Evolutionary conservation across 2,113 vertebrate species (phyloP).

Genomic region (Pedionomus torquatus): DNA sequence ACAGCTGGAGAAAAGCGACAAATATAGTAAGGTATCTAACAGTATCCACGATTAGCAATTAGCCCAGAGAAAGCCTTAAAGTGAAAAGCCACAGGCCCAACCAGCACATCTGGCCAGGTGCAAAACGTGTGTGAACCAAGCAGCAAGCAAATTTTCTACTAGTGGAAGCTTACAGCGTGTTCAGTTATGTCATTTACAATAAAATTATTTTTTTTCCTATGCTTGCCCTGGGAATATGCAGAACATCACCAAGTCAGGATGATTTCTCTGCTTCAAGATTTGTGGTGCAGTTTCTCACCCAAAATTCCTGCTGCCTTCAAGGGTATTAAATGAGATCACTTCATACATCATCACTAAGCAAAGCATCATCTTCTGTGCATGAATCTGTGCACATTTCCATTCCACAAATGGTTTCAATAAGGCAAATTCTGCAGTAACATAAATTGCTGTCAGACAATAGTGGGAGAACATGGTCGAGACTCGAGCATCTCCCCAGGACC

Average conservation of each 20-base stretch:
- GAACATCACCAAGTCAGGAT: neutral
- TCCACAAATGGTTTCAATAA: neutral
- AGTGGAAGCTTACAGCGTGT: neutral
- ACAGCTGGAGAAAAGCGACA: neutral
- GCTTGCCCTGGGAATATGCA: neutral
- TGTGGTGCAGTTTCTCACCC: neutral
- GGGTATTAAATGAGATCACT: neutral
- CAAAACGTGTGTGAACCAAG: neutral
- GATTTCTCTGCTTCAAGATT: neutral
- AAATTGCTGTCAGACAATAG: neutral
- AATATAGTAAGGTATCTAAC: neutral
- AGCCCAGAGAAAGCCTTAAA: neutral
- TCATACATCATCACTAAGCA: neutral
- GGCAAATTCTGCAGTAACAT: neutral
- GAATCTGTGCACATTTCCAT: neutral
- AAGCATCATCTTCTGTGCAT: neutral
- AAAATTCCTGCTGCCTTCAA: neutral
- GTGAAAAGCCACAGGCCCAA: neutral
- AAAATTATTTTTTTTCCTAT: neutral
- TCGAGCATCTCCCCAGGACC: neutral
- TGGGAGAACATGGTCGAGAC: fast-evolving
- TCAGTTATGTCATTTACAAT: neutral
- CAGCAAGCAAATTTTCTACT: neutral
- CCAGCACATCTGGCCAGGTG: neutral
- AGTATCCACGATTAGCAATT: neutral